These are phyloP conservation scores for Sturnus vulgaris DNA, from an alignment of 2,113 vertebrate species.

Conservation along the genomic window DNA sequence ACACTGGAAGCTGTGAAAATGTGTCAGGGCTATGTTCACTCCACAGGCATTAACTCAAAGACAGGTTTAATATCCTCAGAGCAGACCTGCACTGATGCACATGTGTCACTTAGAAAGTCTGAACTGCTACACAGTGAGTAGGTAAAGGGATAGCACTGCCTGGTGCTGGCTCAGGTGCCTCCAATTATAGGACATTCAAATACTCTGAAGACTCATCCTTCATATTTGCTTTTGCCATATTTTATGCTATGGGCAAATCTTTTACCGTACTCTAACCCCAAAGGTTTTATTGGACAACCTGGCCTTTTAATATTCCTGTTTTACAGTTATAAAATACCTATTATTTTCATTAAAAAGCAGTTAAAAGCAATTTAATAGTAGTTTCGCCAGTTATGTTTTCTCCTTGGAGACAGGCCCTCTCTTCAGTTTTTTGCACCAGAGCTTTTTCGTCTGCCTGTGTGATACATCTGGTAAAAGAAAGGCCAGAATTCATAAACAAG, in stretches of 20 bases:
- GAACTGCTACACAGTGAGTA: background rate
- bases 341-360: background rate
- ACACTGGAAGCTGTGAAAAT: background rate
- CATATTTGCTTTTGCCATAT: background rate
- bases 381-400: background rate
- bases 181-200: background rate
- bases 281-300: background rate
- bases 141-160: background rate
- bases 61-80: background rate
- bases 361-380: background rate
- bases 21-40: background rate
- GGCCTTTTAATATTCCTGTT: background rate
- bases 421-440: background rate
- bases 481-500: background rate
- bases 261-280: background rate
- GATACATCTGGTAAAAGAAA: background rate
- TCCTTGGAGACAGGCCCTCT: background rate
- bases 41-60: background rate
- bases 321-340: background rate
- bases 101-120: background rate
- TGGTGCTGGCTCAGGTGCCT: background rate
- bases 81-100: background rate
- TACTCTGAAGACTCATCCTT: background rate
- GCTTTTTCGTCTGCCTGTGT: background rate
- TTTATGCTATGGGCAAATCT: background rate